Conservation (phyloP, 2,888 invertebrate genomes). For the Alviniconcha strummeri region DNA sequence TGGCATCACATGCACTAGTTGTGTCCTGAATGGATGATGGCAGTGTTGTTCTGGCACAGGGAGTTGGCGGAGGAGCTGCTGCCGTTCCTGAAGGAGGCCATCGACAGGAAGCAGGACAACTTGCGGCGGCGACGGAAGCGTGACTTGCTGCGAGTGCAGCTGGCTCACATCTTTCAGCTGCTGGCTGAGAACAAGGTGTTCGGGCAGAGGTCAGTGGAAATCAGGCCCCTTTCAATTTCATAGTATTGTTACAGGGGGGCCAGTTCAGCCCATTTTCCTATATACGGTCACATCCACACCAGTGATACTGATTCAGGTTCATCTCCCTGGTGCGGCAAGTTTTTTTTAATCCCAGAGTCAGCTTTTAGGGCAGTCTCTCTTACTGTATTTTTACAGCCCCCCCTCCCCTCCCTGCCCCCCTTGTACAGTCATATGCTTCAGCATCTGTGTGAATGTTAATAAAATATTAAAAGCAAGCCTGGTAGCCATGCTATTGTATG, state of each 20-base stretch:
- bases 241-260: background rate
- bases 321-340: no score
- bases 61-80: conserved; percentile 97
- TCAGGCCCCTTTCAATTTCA: background rate
- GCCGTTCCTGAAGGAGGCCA: conserved; percentile 93
- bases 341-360: no score
- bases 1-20: no score
- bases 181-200: conserved; percentile 83
- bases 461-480: no score
- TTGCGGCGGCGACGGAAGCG: conserved; percentile 91
- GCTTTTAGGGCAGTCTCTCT: no score
- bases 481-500: no score
- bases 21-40: no score
- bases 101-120: conserved; percentile 97
- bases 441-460: no score
- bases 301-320: no score
- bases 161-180: conserved; percentile 91
- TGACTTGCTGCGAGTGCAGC: conserved; percentile 92
- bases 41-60: conserved; percentile 75
- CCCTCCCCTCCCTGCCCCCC: no score
- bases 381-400: no score
- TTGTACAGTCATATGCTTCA: no score
- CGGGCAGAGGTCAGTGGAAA: conserved; percentile 61
- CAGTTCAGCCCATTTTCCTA: background rate
- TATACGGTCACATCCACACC: background rate